A percentile compares a stretch with the other conserved stretches of the same genome.
phyloP scores from a whole-genome alignment of 2,797 vertebrate species.

The Pseudomugil gertrudae region DNA sequence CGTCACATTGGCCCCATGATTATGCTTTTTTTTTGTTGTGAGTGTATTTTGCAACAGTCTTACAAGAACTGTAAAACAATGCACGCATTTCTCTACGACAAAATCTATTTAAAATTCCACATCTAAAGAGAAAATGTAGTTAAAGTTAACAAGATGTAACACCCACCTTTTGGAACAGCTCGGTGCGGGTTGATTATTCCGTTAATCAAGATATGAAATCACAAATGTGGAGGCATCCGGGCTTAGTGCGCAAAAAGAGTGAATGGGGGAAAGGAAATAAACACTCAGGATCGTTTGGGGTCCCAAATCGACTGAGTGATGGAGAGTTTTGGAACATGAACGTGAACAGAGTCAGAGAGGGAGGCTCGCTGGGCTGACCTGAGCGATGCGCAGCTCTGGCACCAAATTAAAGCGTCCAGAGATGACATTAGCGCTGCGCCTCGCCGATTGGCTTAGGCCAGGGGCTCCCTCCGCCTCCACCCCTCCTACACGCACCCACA shows the following conservation, averaged over 20 bases:
- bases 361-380: conserved; percentile 58
- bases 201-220: conserved; percentile 56
- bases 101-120: background rate
- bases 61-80: background rate
- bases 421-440: conserved; percentile 71
- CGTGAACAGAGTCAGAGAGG: background rate
- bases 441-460: conserved; percentile 79
- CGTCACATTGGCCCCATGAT: conserved; percentile 1
- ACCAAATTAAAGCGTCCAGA: conserved; percentile 74
- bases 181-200: conserved; percentile 59
- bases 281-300: conserved; percentile 5
- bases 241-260: background rate
- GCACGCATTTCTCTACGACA: background rate
- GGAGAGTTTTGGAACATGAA: conserved; percentile 50
- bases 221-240: conserved; percentile 65
- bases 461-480: conserved; percentile 45
- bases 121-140: background rate
- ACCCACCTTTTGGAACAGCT: conserved; percentile 62
- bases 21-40: background rate
- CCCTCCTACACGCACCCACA: background rate
- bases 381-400: conserved; percentile 65
- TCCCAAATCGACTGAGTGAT: conserved; percentile 35
- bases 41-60: conserved; percentile 1
- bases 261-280: background rate
- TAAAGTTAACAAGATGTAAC: background rate